Evolutionary conservation across 2,888 invertebrate species (phyloP), one percentile per base, ranked within the genome.

Genomic region (Hydrotaea cyrtoneurina): DNA sequence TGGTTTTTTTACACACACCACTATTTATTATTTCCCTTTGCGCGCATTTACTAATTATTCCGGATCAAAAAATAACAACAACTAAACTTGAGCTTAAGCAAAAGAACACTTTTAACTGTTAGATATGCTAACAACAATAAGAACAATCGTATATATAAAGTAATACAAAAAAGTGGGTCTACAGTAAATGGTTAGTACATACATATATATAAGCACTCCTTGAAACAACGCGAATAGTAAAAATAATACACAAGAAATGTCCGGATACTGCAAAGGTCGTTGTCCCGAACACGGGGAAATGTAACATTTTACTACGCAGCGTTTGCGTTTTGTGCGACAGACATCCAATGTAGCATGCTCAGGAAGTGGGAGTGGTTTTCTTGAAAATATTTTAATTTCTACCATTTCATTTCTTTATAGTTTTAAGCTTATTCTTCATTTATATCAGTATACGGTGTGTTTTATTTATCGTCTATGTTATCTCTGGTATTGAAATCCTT

Each of bases 11-110:
- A n/a, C n/a, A n/a, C 43, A n/a, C 31, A n/a, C 5, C 62, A 36
- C 13, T 39, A 39, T 62, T n/a, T 19, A 26, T 53, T 43, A 43
- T 84, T 71, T 23, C 57, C 53, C 23, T 71, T 84, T 78, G 69
- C 64, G 69, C 64, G 82, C 85, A 82, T 85, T 79, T 85, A 79
- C 23, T 69, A 81, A 64, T 79, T 85, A 77, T 69, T 69, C 73
- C 81, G 73, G 66, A 73, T 59, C 50, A 53, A 71, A 73, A 31
- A 31, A 4, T 31, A 31, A 31, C 43, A 26, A 43, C n/a, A 77
- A 71, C 11, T 66, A 55, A 64, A 62, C 50, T 50, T 59, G 15
- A 50, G 46, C 46, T 57, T 23, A 53, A 57, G n/a, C 21, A 31
- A 31, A 31, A 62, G 50, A 62, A 62, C 17, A 69, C 43, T 43